Base-by-base conservation (phyloP, 1,140 invertebrate species). In the Procambarus clarkii region DNA sequence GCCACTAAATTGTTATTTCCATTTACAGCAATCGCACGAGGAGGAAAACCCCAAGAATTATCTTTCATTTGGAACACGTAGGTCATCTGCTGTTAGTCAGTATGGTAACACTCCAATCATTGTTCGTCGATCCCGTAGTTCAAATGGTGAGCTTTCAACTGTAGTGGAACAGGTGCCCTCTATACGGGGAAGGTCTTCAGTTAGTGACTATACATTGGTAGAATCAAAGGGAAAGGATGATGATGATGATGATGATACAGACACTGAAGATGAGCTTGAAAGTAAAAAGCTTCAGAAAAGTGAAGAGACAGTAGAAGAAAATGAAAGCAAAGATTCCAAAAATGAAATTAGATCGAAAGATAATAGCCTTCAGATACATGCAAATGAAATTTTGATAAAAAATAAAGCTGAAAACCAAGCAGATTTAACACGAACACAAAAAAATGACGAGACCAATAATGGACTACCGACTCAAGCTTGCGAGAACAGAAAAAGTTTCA, bases 41-140 rank as follows among this genome's bases (percentile, higher is more conserved):
- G 74, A 91, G 46, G 60, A 45, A 15, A 54, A n/a, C 79, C 50
- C 50, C 74, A 77, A 58, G 76, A 91, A 83, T 76, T 91, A 84
- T 44, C 89, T 91, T 76, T 34, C 82, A 34, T 91, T 91, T 71
- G 89, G 89, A 44, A 85, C 89, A 18, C 82, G 89, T 18, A 76
- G 89, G 18, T 91, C 89, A 15, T 91, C 89, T 1, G 8, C 89
- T 11, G 89, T 91, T 48, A 91, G 89, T 34, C 82, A 91, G 89
- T 91, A 86, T 71, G 89, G 89, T 34, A 91, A 91, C 82, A 91
- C 89, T 44, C 89, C 89, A 8, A 60, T 91, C 45, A 71, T 91
- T 48, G 77, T 91, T 21, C 82, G 89, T 3, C 54, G 77, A 11
- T 91, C 89, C 18, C 89, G 83, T 60, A 83, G 81, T 64, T 83